phyloP scores from a whole-genome alignment of 2,113 vertebrate genomes.

The Poecilia latipinna region DNA sequence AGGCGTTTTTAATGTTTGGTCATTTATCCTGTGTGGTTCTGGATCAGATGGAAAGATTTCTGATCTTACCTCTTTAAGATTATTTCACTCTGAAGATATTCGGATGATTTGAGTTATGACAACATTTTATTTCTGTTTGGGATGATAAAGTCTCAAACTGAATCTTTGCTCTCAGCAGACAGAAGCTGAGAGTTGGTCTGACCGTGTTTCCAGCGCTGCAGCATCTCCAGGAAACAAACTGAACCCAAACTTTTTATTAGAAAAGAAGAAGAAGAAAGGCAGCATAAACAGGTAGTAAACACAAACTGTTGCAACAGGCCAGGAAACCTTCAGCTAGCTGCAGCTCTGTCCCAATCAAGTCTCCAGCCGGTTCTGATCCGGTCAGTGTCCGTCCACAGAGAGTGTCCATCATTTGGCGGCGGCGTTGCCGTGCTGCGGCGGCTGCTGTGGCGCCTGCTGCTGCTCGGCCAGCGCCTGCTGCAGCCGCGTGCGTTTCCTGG shows the following conservation, averaged over 20 bases:
- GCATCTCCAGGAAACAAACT: background rate
- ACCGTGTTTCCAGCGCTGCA: background rate
- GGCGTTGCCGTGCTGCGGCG: conserved; percentile 86
- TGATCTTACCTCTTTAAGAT: too few species aligned
- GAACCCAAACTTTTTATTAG: conserved; percentile 16
- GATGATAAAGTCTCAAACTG: too few species aligned
- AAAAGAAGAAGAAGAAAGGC: background rate
- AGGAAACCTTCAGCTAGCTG: background rate
- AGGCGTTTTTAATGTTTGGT: too few species aligned
- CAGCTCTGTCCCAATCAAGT: background rate
- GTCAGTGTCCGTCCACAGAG: too few species aligned
- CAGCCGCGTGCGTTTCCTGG: conserved; percentile 91
- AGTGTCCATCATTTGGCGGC: conserved; percentile 82
- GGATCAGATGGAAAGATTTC: too few species aligned
- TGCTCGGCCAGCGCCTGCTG: conserved; percentile 96
- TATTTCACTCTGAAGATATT: too few species aligned
- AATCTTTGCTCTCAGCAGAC: too few species aligned
- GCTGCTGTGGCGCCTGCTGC: conserved; percentile 83
- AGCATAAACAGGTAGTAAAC: background rate
- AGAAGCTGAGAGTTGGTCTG: too few species aligned
- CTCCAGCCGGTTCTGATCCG: background rate
- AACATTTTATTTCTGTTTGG: too few species aligned
- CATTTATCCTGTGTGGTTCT: too few species aligned
- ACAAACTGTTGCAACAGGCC: too few species aligned
- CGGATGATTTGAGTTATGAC: too few species aligned